Evolutionary conservation across 2,113 vertebrate species (phyloP).

Genomic region (Antennarius striatus): DNA sequence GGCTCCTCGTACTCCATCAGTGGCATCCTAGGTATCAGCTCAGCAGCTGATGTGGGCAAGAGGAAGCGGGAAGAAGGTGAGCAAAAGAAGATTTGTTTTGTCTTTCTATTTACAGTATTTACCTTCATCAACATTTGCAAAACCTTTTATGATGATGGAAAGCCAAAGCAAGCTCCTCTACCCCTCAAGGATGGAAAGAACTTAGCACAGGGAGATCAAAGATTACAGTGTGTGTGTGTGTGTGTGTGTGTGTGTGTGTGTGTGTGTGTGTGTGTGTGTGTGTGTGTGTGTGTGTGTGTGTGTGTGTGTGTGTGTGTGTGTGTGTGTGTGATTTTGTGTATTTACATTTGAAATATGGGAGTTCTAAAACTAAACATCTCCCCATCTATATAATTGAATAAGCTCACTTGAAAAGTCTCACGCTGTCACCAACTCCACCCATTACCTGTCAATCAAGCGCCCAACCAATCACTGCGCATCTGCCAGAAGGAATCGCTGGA

Average conservation of each 20-base stretch:
- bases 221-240: slow-evolving; percentile 33
- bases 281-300: too few relatives aligned
- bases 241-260: slow-evolving; percentile 22
- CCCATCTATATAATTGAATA: too few relatives aligned
- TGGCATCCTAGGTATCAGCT: slow-evolving; percentile 96
- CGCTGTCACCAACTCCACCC: too few relatives aligned
- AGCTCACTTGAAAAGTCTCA: too few relatives aligned
- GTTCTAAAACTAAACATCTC: slow-evolving; percentile 67
- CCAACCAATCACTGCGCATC: too few relatives aligned
- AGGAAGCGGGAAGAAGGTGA: slow-evolving; percentile 97
- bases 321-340: too few relatives aligned
- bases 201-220: slow-evolving; percentile 26
- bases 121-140: slow-evolving; percentile 3
- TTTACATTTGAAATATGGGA: slow-evolving; percentile 25
- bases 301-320: too few relatives aligned
- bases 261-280: too few relatives aligned
- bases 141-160: slow-evolving; percentile 13
- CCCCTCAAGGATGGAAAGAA: slow-evolving; percentile 35
- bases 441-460: too few relatives aligned
- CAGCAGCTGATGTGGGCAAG: slow-evolving; percentile 90
- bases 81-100: not conserved
- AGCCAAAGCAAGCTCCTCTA: not conserved
- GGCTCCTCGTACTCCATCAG: slow-evolving; percentile 99
- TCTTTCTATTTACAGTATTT: too few relatives aligned
- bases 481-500: too few relatives aligned